Evolutionary conservation across 2,113 vertebrate genomes (phyloP), one percentile per base, ranked within the genome.

Genomic region (Oceanites oceanicus): DNA sequence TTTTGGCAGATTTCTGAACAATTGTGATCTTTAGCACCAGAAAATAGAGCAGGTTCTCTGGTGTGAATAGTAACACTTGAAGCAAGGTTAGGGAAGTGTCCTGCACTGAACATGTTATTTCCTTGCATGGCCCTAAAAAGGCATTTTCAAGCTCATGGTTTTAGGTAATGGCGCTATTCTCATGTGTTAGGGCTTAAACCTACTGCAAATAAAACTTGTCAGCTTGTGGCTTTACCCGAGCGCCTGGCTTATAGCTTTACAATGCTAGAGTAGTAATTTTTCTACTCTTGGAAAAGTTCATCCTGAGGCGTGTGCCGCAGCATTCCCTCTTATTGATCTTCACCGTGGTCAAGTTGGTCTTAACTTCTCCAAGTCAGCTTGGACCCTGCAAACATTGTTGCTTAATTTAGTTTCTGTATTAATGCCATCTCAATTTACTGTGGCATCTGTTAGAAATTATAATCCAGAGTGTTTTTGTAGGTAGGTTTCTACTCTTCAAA

Each of bases 371-470:
- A 45, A 40, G 47, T 30, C 32, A 36, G 21, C 16, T 18, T 29
- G 44, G 40, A 38, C 18, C 34, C 45, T 61, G 40, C 1, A 1
- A 63, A 42, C 16, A 15, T 21, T 50, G 26, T 12, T 0, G 1
- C 25, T 53, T 58, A 10, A 22, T 65, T 88, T 68, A 1, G 3
- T 45, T 65, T 38, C 45, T n/a, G 8, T 29, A 44, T 30, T 15
- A 53, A 80, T 19, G 19, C 38, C 2, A 2, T 42, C 19, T 44
- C 63, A 81, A 15, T 13, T 42, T 23, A 62, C 3, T 32, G 52
- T 3, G 25, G 40, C 58, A 72, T 42, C 47, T 75, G 11, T 36
- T n/a, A 56, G 6, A 27, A 77, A 80, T 76, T 32, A 42, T 20
- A 61, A 70, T 27, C 36, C 19, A 59, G 29, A 25, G 1, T 27